These are phyloP conservation scores for Acronicta aceris DNA, from an alignment of 2,888 invertebrate species.

Conservation along the genomic window DNA sequence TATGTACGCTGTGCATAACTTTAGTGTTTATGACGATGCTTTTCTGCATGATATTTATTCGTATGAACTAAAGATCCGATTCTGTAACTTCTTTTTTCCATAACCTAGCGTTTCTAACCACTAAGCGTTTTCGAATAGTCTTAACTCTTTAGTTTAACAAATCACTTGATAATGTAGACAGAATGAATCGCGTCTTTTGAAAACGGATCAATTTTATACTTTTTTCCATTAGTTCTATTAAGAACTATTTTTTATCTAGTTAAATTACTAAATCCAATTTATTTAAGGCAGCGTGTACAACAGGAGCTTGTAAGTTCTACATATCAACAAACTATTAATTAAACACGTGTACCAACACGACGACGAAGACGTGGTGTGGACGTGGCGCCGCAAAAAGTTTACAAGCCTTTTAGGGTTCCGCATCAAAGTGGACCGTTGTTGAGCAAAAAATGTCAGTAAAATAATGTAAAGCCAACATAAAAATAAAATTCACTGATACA, in stretches of 20 bases:
- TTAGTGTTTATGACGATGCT: too few species aligned
- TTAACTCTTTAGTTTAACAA: too few species aligned
- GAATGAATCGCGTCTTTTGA: neutral
- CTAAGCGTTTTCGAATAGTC: too few species aligned
- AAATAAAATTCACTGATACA: too few species aligned
- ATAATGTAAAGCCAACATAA: too few species aligned
- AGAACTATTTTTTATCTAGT: constrained; percentile 3
- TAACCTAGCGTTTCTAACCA: too few species aligned
- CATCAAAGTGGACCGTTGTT: neutral
- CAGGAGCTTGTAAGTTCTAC: constrained; percentile 22
- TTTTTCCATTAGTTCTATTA: neutral
- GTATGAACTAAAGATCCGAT: too few species aligned
- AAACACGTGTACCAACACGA: constrained; percentile 42
- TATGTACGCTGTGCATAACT: too few species aligned
- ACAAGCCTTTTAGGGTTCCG: constrained; percentile 23
- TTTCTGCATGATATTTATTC: too few species aligned
- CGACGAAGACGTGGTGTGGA: constrained; percentile 1
- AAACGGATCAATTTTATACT: constrained; percentile 1
- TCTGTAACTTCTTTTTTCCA: too few species aligned
- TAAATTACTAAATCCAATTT: constrained; percentile 9
- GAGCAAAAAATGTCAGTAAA: neutral
- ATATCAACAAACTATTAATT: constrained; percentile 37
- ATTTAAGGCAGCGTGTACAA: neutral
- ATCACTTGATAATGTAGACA: neutral
- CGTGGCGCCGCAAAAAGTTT: constrained; percentile 46